These are phyloP conservation scores for Limnephilus lunatus DNA, from an alignment of 2,888 invertebrate genomes.

Conservation along the genomic window DNA sequence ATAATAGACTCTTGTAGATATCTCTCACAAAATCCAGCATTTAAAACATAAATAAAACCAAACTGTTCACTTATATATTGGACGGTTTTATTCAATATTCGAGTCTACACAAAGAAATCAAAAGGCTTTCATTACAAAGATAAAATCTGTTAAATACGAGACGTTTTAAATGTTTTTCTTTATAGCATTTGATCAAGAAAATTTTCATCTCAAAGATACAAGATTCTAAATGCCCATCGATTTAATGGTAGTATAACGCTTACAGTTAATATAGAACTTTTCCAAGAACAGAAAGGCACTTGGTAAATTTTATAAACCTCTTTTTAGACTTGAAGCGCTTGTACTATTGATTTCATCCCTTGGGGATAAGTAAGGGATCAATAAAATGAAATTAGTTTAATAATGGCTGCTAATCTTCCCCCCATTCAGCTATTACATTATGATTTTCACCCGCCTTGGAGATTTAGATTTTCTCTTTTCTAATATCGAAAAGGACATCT, in stretches of 20 bases:
- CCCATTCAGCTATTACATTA: neutral
- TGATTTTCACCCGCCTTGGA: neutral
- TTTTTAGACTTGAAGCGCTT: neutral
- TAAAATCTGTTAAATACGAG: neutral
- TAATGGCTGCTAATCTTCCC: conserved; percentile 60
- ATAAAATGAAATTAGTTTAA: conserved; percentile 63
- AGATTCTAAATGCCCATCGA: neutral
- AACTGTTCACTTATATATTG: neutral
- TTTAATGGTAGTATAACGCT: neutral
- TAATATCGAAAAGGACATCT: neutral
- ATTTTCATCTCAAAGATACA: neutral
- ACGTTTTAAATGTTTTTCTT: neutral
- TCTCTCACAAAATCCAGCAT: neutral
- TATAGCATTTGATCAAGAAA: neutral
- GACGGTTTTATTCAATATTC: neutral
- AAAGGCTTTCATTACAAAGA: neutral
- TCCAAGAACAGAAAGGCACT: neutral
- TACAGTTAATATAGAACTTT: neutral
- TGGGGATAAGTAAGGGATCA: conserved; percentile 49
- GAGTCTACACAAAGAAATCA: neutral
- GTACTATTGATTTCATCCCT: conserved; percentile 14
- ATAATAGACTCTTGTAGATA: neutral
- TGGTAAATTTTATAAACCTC: conserved; percentile 30
- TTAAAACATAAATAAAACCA: neutral
- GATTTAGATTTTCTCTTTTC: neutral